Conservation (phyloP, 2,113 vertebrate species). For the Indicator indicator region DNA sequence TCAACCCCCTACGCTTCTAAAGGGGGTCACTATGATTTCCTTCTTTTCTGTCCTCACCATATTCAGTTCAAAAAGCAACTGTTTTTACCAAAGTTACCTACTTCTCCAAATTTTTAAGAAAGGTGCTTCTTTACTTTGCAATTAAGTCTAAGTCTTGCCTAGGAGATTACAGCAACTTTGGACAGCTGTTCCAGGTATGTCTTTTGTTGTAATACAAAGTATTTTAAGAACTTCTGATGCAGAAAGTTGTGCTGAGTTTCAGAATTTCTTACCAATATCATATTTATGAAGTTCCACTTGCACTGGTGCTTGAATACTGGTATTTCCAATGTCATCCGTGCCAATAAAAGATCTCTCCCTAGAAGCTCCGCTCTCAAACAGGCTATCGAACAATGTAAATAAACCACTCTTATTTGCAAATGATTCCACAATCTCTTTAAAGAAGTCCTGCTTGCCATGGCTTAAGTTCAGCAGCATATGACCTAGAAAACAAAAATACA, state of each 20-base stretch:
- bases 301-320: conserved; percentile 78
- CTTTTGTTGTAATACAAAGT: background rate
- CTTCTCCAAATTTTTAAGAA: background rate
- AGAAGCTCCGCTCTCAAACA: conserved; percentile 80
- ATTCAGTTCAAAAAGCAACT: background rate
- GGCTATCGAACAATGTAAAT: conserved; percentile 81
- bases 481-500: conserved; percentile 73
- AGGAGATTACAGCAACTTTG: background rate
- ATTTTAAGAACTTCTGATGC: background rate
- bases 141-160: background rate
- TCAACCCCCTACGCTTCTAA: background rate
- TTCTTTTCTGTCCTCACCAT: background rate
- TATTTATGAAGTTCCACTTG: conserved; percentile 83
- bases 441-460: conserved; percentile 80
- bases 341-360: conserved; percentile 84
- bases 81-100: background rate
- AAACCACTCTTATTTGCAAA: conserved; percentile 90
- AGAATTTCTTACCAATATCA: conserved; percentile 83
- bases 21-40: background rate
- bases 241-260: background rate
- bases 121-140: background rate
- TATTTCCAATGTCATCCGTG: conserved; percentile 83
- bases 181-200: background rate
- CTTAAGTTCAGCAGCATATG: conserved; percentile 93
- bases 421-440: conserved; percentile 90